Base-by-base conservation (phyloP, 2,888 invertebrate species). In the Protonemura montana region DNA sequence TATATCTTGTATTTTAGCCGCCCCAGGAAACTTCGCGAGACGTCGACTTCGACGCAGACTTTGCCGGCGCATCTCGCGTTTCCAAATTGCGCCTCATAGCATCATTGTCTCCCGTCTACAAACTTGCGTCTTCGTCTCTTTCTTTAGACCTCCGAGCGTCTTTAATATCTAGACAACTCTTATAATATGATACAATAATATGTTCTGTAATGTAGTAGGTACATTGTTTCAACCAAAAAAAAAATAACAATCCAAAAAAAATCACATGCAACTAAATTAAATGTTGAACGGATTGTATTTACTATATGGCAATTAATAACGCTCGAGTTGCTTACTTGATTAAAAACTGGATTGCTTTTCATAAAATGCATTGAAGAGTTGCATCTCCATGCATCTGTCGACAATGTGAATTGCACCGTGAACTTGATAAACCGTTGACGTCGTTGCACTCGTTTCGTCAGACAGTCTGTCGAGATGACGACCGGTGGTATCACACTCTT, bases 381-480 rank as follows among this genome's bases (percentile, higher is more conserved):
- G 78, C 78, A 78, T 78, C 26, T 26, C 59, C 59, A 59, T 13
- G 59, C 1, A 21, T 59, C 16, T 7, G 13, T 3, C 21, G 59
- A 41, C 7, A 7, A 7, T 78, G 78, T 78, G 26, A 27, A 78
- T 25, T 78, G 28, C 28, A 30, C 27, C 30, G 30, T 81, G 81
- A n/a, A 81, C 13, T 30, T 29, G 81, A 81, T 30, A 81, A 30
- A 29, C 28, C 28, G 81, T 81, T 81, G 81, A 81, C 81, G 59
- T 59, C 59, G 59, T 59, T 59, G 59, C 59, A 59, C 59, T 13
- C 21, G 59, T 59, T 59, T 59, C 1, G 59, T 2, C 21, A 59
- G 59, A 59, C 59, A 59, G 59, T 2, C 59, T 16, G 59, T 10
- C 59, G 16, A 59, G 59, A 21, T 59, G 59, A 59, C 59, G 59